A percentile compares a stretch with the other conserved stretches of the same genome.
phyloP scores from a whole-genome alignment of 1,140 invertebrate species.

The Potamilus streckersoni region DNA sequence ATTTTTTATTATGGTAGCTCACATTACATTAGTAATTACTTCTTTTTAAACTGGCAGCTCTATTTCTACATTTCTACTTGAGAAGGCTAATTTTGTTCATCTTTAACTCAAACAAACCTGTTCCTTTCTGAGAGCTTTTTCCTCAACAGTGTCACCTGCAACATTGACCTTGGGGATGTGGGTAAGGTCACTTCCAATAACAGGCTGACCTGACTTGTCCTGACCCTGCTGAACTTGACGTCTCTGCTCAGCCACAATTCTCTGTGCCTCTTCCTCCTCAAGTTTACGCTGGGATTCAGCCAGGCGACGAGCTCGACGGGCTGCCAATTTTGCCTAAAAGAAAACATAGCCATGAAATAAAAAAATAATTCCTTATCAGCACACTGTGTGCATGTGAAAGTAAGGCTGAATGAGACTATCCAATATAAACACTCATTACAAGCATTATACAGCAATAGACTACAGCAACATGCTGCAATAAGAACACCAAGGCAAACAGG shows the following conservation, averaged over 20 bases:
- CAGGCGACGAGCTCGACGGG: constrained; percentile 47
- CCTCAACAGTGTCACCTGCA: constrained; percentile 44
- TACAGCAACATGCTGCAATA: no score
- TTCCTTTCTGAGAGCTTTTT: constrained; percentile 57
- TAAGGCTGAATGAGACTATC: no score
- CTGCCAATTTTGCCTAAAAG: constrained; percentile 53
- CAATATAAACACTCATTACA: no score
- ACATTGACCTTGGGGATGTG: constrained; percentile 53
- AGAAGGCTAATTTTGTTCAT: background rate
- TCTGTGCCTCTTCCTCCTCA: constrained; percentile 57
- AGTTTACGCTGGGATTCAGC: constrained; percentile 43
- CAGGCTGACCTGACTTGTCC: constrained; percentile 7
- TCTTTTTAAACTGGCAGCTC: no score
- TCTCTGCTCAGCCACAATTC: constrained; percentile 55
- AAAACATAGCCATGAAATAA: no score
- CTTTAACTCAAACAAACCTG: constrained; percentile 44
- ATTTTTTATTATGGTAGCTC: no score
- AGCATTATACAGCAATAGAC: no score
- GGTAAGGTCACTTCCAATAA: constrained; percentile 30
- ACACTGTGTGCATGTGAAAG: no score
- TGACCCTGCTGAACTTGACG: constrained; percentile 48
- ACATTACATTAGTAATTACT: no score
- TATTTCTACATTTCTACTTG: no score
- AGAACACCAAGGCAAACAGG: no score
- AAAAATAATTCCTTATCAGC: no score